Evolutionary conservation across 1,140 invertebrate genomes (phyloP), one percentile per base, ranked within the genome.

Genomic region (Meloidogyne floridensis): DNA sequence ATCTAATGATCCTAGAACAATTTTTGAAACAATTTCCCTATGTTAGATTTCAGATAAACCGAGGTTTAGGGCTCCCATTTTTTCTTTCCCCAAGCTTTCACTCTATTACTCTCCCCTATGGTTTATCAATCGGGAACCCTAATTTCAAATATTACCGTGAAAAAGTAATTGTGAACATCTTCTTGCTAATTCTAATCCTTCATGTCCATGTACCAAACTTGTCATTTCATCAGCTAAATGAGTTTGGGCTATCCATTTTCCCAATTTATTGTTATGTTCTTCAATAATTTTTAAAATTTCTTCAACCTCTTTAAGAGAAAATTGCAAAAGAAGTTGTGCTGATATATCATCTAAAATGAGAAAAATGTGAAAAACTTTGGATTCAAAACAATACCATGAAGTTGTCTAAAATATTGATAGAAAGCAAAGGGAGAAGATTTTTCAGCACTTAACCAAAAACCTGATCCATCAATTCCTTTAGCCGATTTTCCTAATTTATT

Each of bases 401-500:
- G 78, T 75, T 90, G 88, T 2, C 80, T 74, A 77, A 89, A 90
- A 76, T 92, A 91, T 90, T 99, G 97, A 90, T 98, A 99, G 4
- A 98, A 91, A 42, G 94, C 93, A 91, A 95, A 98, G 54, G 94
- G 93, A 0, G 95, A 95, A 5, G 95, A 96, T 91, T 94, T 94
- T 0, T 92, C 86, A 7, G 92, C 82, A 84, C 94, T 93, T 9
- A 99, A 90, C 95, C 96, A 98, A 1, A 98, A 90, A 5, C 95
- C 94, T 59, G 80, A 15, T 15, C 54, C 75, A 7, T 20, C 20
- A 11, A 43, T 11, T 7, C 54, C 11, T 9, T 69, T 59, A 15
- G 92, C 93, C 2, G 95, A 94, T 92, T 99, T 99, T 0, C 97
- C 96, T 90, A 97, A 94, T 91, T 99, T 99, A 86, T 96, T 93